These are phyloP conservation scores for Temnopleurus reevesii DNA, from an alignment of 53 echinoderm and acorn worm genomes.

Conservation along the genomic window DNA sequence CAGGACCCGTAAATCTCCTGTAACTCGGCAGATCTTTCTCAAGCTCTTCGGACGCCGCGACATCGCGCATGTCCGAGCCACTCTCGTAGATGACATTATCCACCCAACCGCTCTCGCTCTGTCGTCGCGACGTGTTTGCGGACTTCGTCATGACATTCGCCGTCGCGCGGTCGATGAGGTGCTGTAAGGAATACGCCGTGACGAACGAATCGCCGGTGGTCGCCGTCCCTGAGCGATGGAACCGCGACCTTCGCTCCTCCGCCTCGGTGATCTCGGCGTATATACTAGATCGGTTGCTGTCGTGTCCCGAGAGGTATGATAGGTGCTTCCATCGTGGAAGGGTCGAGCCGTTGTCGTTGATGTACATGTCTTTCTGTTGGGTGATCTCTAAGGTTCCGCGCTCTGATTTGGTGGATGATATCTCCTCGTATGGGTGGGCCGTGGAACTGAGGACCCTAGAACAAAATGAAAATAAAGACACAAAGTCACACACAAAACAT, in stretches of 20 bases:
- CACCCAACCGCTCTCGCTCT: constrained; percentile 83
- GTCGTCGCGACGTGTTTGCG: constrained; percentile 30
- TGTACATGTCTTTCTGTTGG: constrained; percentile 29
- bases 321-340: constrained; percentile 62
- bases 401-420: constrained; percentile 60
- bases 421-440: constrained; percentile 67
- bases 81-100: constrained; percentile 89
- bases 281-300: constrained; percentile 84
- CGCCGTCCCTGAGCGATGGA: constrained; percentile 49
- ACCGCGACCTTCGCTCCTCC: constrained; percentile 49
- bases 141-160: constrained; percentile 47
- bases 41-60: constrained; percentile 14
- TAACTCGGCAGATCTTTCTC: background rate
- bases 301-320: constrained; percentile 63
- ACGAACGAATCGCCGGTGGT: constrained; percentile 56
- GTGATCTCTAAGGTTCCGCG: constrained; percentile 55
- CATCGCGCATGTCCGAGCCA: constrained; percentile 50
- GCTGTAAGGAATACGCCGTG: constrained; percentile 48
- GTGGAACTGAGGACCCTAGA: constrained; percentile 40
- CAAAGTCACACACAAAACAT: too few relatives aligned
- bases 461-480: background rate
- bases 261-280: constrained; percentile 86
- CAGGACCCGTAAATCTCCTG: constrained; percentile 51
- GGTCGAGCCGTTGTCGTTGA: constrained; percentile 63
- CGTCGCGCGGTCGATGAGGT: constrained; percentile 39